Percentiles rank a stretch among this genome's conserved stretches.
These are phyloP conservation scores for Pterocles burchelli DNA, from an alignment of 2,113 vertebrate species.

Conservation along the genomic window DNA sequence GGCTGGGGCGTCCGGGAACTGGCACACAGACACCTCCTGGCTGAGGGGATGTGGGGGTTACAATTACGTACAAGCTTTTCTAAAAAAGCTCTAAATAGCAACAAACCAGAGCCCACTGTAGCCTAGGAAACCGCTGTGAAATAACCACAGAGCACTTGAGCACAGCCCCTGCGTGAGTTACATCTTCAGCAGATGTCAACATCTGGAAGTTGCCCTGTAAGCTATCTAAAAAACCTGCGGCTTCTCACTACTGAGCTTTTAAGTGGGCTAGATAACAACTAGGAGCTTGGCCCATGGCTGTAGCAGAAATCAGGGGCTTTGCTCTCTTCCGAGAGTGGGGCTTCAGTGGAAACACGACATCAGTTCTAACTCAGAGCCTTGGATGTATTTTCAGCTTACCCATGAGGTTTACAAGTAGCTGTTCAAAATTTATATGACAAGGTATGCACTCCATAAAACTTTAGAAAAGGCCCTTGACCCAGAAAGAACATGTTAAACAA, in stretches of 20 bases:
- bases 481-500: neutral
- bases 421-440: neutral
- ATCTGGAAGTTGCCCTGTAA: neutral
- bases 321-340: neutral
- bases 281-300: neutral
- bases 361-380: neutral
- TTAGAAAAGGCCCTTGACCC: neutral
- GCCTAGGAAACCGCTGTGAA: conserved; percentile 32
- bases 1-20: neutral
- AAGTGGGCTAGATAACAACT: neutral
- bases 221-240: accelerated
- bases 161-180: neutral
- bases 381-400: neutral
- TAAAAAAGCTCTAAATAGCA: neutral
- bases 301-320: neutral
- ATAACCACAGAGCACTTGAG: neutral
- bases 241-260: neutral
- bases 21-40: neutral
- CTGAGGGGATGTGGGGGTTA: neutral
- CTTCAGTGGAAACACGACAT: neutral
- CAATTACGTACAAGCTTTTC: neutral
- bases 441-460: neutral
- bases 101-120: neutral
- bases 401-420: neutral
- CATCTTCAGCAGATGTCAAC: neutral